These are phyloP conservation scores for Echeneis naucrates DNA, from an alignment of 2,797 vertebrate species.

Conservation along the genomic window DNA sequence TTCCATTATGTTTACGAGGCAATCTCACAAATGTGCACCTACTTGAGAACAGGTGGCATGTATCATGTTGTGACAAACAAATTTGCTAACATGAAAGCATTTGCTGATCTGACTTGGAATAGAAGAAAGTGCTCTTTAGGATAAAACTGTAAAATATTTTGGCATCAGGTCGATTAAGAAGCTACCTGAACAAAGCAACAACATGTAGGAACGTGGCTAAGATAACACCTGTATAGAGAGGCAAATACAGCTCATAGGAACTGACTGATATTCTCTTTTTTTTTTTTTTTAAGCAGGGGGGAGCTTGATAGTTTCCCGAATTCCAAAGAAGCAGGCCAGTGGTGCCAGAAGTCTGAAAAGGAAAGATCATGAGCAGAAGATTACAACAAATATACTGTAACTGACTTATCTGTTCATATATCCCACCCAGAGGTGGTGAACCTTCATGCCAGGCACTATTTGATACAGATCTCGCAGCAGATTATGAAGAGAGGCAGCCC, in stretches of 20 bases:
- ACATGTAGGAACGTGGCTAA: not conserved
- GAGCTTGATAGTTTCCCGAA: constrained; percentile 66
- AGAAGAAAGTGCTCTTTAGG: not conserved
- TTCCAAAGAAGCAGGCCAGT: constrained; percentile 53
- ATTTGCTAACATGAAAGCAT: not conserved
- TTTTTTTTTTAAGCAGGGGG: constrained; percentile 49
- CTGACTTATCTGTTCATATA: constrained; percentile 42
- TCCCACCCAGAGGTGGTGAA: constrained; percentile 30
- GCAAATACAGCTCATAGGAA: too few relatives aligned
- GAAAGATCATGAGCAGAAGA: constrained; percentile 45
- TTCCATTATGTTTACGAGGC: not conserved
- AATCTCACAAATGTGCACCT: not conserved
- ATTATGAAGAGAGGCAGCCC: not conserved
- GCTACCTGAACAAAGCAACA: not conserved
- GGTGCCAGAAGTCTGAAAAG: constrained; percentile 57
- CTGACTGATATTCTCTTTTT: constrained; percentile 59
- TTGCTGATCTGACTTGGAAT: not conserved
- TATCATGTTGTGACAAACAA: not conserved
- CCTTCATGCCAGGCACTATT: not conserved
- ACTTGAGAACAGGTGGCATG: constrained; percentile 3
- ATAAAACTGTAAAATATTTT: not conserved
- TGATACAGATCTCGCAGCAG: constrained; percentile 20
- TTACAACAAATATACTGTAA: constrained; percentile 23
- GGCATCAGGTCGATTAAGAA: not conserved
- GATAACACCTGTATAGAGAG: constrained; percentile 3